phyloP scores from a whole-genome alignment of 2,888 invertebrate genomes.

The Polydrusus pterygomalis region DNA sequence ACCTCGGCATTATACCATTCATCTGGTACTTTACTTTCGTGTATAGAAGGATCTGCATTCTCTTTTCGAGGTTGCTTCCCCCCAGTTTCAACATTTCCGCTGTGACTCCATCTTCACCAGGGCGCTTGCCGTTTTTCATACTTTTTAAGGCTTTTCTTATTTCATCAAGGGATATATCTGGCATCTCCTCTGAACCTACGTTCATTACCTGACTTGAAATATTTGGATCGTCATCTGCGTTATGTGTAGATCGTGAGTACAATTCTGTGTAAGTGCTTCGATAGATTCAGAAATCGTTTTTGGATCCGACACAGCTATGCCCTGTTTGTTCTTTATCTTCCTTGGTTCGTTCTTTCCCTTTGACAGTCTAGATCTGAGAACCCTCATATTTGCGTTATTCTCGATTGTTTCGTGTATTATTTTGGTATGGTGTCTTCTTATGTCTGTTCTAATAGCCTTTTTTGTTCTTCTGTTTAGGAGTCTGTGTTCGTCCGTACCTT shows the following conservation, averaged over 20 bases:
- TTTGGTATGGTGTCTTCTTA: conserved; percentile 26
- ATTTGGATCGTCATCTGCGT: no score
- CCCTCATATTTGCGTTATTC: conserved; percentile 18
- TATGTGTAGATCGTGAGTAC: no score
- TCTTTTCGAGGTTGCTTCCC: no score
- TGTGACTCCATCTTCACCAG: no score
- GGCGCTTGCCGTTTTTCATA: neutral
- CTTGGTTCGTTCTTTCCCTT: no score
- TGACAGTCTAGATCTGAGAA: no score
- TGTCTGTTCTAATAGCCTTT: conserved; percentile 26
- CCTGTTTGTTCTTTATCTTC: neutral
- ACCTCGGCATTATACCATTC: no score
- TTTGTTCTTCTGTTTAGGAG: conserved; percentile 4
- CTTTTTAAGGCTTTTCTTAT: neutral
- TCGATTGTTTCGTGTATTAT: conserved; percentile 25
- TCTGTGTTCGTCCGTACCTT: neutral
- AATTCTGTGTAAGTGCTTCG: no score
- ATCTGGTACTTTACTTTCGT: no score
- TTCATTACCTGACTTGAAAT: neutral
- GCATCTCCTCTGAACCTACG: neutral
- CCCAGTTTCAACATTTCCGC: no score
- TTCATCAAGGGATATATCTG: neutral
- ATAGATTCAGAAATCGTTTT: conserved; percentile 24
- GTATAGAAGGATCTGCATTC: no score
- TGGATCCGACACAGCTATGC: neutral